A percentile compares a stretch with the other conserved stretches of the same genome.
These are phyloP conservation scores for Odontamblyopus lacepedii DNA, from an alignment of 2,797 vertebrate genomes.

Conservation along the genomic window DNA sequence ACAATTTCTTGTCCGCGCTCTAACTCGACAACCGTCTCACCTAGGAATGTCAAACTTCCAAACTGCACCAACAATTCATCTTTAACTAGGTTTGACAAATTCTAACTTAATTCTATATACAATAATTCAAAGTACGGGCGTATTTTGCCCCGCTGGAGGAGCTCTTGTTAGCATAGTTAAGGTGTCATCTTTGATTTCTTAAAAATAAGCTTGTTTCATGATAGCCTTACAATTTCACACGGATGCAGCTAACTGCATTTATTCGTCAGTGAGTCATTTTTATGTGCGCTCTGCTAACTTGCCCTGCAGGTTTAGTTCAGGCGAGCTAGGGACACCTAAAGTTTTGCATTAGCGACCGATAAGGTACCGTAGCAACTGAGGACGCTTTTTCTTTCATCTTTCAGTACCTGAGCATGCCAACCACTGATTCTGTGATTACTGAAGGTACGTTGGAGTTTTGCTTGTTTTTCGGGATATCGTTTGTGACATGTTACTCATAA, in stretches of 20 bases:
- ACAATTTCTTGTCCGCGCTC: too few species aligned
- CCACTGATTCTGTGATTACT: neutral
- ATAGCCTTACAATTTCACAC: neutral
- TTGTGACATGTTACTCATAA: conserved; percentile 11
- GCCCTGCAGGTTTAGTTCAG: conserved; percentile 28
- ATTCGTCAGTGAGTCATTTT: neutral
- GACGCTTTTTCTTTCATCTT: conserved; percentile 39
- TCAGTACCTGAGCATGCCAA: conserved; percentile 20
- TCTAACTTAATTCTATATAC: too few species aligned
- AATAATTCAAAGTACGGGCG: too few species aligned
- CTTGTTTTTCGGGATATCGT: neutral
- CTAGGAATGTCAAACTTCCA: too few species aligned
- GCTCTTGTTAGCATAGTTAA: conserved; percentile 46
- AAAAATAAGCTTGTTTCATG: neutral
- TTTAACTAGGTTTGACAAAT: too few species aligned
- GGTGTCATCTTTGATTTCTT: neutral
- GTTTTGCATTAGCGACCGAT: conserved; percentile 61
- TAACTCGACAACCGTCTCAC: too few species aligned
- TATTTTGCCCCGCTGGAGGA: too few species aligned
- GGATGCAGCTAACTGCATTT: neutral
- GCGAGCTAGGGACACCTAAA: conserved; percentile 19
- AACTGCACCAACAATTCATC: too few species aligned
- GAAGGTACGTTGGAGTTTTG: conserved; percentile 32
- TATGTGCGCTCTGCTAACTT: conserved; percentile 18
- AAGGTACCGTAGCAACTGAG: conserved; percentile 70